These are phyloP conservation scores for Chrysomallon squamiferum DNA, from an alignment of 1,140 invertebrate species.

Conservation along the genomic window DNA sequence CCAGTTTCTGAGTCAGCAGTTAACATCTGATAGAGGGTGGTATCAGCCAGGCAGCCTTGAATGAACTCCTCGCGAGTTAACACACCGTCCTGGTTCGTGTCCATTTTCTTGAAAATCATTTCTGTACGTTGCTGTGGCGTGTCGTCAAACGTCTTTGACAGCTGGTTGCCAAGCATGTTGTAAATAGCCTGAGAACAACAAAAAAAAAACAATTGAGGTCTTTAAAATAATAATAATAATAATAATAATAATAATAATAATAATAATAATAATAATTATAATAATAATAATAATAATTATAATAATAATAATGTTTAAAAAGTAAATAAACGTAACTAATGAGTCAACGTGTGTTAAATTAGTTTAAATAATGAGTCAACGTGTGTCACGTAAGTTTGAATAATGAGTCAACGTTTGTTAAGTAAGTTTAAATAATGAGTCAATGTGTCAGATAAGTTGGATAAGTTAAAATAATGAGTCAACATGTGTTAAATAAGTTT, in stretches of 20 bases:
- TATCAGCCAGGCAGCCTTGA: slow-evolving; percentile 97
- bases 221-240: no score
- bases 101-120: slow-evolving; percentile 99
- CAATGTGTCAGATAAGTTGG: no score
- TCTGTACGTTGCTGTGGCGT: slow-evolving; percentile 92
- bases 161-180: slow-evolving; percentile 93
- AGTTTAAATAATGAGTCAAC: no score
- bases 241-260: not conserved
- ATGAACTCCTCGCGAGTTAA: slow-evolving; percentile 98
- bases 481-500: no score
- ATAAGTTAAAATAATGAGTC: no score
- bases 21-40: slow-evolving; percentile 79
- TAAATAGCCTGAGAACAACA: slow-evolving; percentile 87
- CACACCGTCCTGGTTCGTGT: slow-evolving; percentile 97
- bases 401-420: no score
- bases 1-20: slow-evolving; percentile 49
- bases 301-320: no score
- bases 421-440: no score
- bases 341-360: no score
- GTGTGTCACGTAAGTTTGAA: no score
- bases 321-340: no score
- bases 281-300: not conserved
- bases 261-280: not conserved
- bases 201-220: not conserved
- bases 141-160: slow-evolving; percentile 51